Conservation (phyloP, 2,888 invertebrate species). For the Alcis repandata region DNA sequence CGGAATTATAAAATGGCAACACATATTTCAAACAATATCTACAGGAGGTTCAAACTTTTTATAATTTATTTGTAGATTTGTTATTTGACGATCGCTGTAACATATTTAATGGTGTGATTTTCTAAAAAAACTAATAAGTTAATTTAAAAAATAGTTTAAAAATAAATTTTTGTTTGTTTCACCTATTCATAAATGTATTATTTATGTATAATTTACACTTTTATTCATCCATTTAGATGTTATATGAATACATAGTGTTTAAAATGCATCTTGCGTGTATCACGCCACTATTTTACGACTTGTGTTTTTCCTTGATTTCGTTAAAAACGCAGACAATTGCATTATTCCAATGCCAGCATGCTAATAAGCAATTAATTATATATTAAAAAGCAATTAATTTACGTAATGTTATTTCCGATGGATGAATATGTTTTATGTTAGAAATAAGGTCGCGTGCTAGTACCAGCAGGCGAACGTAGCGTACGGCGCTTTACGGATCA, state of each 20-base stretch:
- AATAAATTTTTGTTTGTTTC: no score
- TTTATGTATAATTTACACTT: not conserved
- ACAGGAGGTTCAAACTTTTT: constrained; percentile 36
- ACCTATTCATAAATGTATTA: no score
- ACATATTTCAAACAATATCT: constrained; percentile 19
- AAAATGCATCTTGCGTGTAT: constrained; percentile 37
- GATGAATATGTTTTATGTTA: not conserved
- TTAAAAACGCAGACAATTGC: not conserved
- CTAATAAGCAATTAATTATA: constrained; percentile 24
- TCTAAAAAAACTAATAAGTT: no score
- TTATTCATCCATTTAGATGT: not conserved
- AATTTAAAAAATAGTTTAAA: no score
- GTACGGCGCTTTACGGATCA: not conserved
- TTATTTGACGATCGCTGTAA: no score
- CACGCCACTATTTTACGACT: constrained; percentile 36
- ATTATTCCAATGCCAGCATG: constrained; percentile 35
- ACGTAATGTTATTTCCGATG: constrained; percentile 38
- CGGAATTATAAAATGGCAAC: constrained; percentile 43
- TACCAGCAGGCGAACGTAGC: not conserved
- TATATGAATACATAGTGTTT: not conserved
- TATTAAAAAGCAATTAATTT: constrained; percentile 20
- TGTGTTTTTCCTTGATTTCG: not conserved
- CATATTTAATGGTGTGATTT: no score
- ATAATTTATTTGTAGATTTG: not conserved
- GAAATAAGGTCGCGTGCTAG: not conserved